Conservation (phyloP, 2,888 invertebrate genomes). For the Drosophila flavopinicola region DNA sequence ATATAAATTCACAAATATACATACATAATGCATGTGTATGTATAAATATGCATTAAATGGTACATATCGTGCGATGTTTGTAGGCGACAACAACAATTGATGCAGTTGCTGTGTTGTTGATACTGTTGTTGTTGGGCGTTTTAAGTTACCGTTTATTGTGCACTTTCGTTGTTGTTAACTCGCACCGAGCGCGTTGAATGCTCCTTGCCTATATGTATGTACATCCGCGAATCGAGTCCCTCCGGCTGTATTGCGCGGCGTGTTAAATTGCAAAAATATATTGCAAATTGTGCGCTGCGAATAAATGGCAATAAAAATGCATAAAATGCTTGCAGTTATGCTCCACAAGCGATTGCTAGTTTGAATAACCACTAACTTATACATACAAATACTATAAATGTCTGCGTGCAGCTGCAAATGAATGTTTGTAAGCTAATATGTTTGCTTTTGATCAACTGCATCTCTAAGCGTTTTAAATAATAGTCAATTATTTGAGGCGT, state of each 20-base stretch:
- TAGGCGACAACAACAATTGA: constrained; percentile 36
- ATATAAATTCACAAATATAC: constrained; percentile 13
- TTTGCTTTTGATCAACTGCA: background rate
- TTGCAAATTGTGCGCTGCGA: constrained; percentile 70
- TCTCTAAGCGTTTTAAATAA: constrained; percentile 20
- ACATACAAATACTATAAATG: background rate
- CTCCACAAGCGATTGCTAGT: constrained; percentile 56
- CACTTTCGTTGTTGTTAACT: constrained; percentile 71
- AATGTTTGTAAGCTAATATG: background rate
- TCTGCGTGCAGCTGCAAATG: background rate
- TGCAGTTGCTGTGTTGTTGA: constrained; percentile 36
- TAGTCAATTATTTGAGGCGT: constrained; percentile 59
- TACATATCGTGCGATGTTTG: constrained; percentile 12
- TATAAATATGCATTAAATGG: constrained; percentile 21
- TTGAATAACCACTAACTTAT: constrained; percentile 48
- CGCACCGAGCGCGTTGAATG: constrained; percentile 47
- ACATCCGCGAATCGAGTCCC: constrained; percentile 3
- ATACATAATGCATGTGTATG: constrained; percentile 23
- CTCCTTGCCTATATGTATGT: constrained; percentile 38
- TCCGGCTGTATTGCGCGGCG: constrained; percentile 46
- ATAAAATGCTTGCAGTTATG: constrained; percentile 75
- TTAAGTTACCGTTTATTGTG: constrained; percentile 78
- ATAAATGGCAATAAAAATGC: constrained; percentile 79
- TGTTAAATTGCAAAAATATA: constrained; percentile 80
- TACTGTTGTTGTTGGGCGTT: constrained; percentile 53